These are phyloP conservation scores for Lamproptera curius DNA, from an alignment of 2,888 invertebrate species.

Conservation along the genomic window DNA sequence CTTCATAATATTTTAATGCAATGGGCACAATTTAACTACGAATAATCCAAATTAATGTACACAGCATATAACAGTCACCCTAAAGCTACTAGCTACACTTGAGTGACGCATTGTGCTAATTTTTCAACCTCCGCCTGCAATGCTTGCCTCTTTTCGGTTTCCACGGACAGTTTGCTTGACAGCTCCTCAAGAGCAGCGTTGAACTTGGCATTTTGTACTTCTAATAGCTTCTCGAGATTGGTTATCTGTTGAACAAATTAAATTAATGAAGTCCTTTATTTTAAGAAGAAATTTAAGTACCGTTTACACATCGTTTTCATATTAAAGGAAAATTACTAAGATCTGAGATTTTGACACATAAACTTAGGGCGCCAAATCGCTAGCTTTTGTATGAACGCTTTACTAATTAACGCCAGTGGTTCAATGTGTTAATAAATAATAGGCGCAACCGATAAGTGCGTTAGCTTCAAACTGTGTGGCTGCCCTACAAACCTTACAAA, in stretches of 20 bases:
- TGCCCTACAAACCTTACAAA: too few species aligned
- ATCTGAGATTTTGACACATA: too few species aligned
- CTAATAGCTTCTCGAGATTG: conserved; percentile 77
- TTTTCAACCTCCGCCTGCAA: conserved; percentile 83
- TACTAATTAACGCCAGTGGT: too few species aligned
- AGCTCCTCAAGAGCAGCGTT: conserved; percentile 82
- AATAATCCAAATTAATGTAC: conserved; percentile 8
- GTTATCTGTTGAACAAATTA: conserved; percentile 61
- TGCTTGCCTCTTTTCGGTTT: conserved; percentile 80
- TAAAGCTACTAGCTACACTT: conserved; percentile 73
- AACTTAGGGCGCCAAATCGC: too few species aligned
- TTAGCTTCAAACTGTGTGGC: too few species aligned
- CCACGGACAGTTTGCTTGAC: conserved; percentile 77
- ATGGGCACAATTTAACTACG: too few species aligned
- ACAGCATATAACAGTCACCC: background rate
- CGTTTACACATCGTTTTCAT: background rate
- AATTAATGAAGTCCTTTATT: conserved; percentile 23
- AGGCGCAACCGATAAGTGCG: too few species aligned
- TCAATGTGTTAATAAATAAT: too few species aligned
- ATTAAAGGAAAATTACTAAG: too few species aligned
- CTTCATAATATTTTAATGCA: too few species aligned
- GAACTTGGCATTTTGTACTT: conserved; percentile 77
- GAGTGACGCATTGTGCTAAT: conserved; percentile 83
- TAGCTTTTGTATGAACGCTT: too few species aligned
- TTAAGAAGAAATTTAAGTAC: conserved; percentile 1